These are phyloP conservation scores for Agelas oroides DNA, from an alignment of 37 sponge, comb jelly and placozoan species.

Conservation along the genomic window DNA sequence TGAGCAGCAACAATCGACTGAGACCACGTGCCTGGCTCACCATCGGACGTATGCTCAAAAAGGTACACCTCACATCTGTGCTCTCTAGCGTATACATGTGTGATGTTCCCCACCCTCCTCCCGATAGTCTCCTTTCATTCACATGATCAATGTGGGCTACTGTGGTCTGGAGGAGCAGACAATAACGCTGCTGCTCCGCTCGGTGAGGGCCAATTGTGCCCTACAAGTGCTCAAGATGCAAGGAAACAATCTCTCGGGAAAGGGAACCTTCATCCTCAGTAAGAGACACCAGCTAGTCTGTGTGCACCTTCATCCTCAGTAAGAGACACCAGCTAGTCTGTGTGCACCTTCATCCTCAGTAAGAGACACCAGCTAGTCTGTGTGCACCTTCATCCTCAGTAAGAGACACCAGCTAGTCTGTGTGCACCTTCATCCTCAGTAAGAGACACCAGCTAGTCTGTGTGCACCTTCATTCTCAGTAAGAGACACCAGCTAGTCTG, in stretches of 20 bases:
- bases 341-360: slow-evolving; percentile 89
- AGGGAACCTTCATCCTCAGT: slow-evolving; percentile 88
- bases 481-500: too few species aligned
- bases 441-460: too few species aligned
- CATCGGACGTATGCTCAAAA: slow-evolving; percentile 83
- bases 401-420: too few species aligned
- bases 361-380: too few species aligned
- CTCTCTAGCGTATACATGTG: background rate
- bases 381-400: slow-evolving; percentile 89
- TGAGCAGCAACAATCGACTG: slow-evolving; percentile 74
- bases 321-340: too few species aligned
- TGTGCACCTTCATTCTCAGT: slow-evolving; percentile 89
- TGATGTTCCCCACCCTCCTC: background rate
- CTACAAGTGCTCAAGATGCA: slow-evolving; percentile 72
- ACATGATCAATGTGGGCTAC: slow-evolving; percentile 78
- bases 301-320: slow-evolving; percentile 89
- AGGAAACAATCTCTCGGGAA: slow-evolving; percentile 85
- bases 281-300: too few species aligned
- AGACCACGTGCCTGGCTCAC: slow-evolving; percentile 86
- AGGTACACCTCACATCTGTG: slow-evolving; percentile 43
- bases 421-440: slow-evolving; percentile 89
- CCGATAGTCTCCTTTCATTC: slow-evolving; percentile 71
- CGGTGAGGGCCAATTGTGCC: slow-evolving; percentile 88
- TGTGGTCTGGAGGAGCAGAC: slow-evolving; percentile 86
- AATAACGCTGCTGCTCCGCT: slow-evolving; percentile 76